Percentiles rank a stretch among this genome's conserved stretches.
phyloP scores from a whole-genome alignment of 2,888 invertebrate genomes.

The Troglohyphantes excavatus region DNA sequence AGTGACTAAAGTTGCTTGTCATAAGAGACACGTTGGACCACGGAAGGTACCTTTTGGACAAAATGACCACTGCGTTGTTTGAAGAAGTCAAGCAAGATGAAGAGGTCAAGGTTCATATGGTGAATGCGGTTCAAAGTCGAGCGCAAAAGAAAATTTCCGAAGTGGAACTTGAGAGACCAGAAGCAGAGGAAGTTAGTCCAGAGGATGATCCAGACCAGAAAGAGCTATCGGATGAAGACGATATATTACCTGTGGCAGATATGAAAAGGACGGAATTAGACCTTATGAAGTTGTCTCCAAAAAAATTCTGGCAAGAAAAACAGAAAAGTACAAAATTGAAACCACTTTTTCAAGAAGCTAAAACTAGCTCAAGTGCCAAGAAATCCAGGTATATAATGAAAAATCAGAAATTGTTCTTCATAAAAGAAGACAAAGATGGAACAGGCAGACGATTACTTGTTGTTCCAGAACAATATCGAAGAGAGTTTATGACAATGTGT shows the following conservation, averaged over 20 bases:
- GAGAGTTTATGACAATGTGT: not conserved
- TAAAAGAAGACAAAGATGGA: conserved; percentile 6
- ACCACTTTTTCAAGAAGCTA: conserved; percentile 3
- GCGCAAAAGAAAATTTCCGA: not conserved
- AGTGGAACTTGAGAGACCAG: not conserved
- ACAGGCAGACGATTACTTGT: not conserved
- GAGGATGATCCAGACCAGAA: not conserved
- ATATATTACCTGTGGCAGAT: not conserved
- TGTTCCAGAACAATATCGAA: conserved; percentile 19
- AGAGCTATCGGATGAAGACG: not conserved
- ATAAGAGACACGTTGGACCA: conserved; percentile 20
- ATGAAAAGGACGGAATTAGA: not conserved
- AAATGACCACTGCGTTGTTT: conserved; percentile 27
- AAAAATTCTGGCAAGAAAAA: conserved; percentile 1
- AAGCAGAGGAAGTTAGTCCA: not conserved
- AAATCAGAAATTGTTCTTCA: not conserved
- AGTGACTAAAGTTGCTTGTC: conserved; percentile 6
- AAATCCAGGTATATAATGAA: not conserved
- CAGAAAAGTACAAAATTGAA: conserved; percentile 25
- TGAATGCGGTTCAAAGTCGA: conserved; percentile 23
- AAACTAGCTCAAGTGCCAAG: not conserved
- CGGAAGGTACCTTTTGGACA: conserved; percentile 32
- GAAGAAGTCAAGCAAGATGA: not conserved
- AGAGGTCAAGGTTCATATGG: not conserved
- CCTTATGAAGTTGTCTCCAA: not conserved